Percentiles rank a stretch among this genome's conserved stretches.
These are phyloP conservation scores for Plusia festucae DNA, from an alignment of 2,888 invertebrate species.

Conservation along the genomic window DNA sequence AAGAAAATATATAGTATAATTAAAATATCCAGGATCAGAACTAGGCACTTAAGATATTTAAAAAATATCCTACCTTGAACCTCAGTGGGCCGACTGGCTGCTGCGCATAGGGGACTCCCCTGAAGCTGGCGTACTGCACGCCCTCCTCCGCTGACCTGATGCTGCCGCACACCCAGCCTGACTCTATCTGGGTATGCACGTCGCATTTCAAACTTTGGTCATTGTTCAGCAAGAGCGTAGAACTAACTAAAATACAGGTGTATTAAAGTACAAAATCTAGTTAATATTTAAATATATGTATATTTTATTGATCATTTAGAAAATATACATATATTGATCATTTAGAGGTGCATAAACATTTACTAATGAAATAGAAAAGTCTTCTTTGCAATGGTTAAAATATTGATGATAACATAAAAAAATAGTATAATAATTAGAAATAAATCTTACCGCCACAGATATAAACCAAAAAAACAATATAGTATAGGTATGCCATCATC, in stretches of 20 bases:
- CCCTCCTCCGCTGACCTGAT: slow-evolving; percentile 57
- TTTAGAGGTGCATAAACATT: no score
- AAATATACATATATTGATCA: no score
- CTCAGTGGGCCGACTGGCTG: slow-evolving; percentile 75
- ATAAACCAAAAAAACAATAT: neutral
- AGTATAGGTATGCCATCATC: neutral
- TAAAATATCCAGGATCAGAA: neutral
- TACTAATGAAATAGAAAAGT: no score
- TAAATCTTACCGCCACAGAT: neutral
- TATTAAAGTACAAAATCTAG: no score
- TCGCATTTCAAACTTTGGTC: slow-evolving; percentile 27
- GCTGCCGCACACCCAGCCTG: slow-evolving; percentile 77
- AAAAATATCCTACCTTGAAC: slow-evolving; percentile 52
- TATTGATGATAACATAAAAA: no score
- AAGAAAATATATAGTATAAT: neutral
- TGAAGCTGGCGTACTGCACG: slow-evolving; percentile 74
- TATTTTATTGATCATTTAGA: no score
- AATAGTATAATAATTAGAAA: no score
- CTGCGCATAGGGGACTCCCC: slow-evolving; percentile 78
- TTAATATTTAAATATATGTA: no score
- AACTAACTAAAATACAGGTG: neutral
- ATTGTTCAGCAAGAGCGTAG: slow-evolving; percentile 17
- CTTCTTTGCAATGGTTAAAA: neutral
- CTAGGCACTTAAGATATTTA: neutral
- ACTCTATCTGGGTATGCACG: slow-evolving; percentile 61